Evolutionary conservation across 1,140 invertebrate species (phyloP), one percentile per base, ranked within the genome.

Genomic region (Tribolium madens): DNA sequence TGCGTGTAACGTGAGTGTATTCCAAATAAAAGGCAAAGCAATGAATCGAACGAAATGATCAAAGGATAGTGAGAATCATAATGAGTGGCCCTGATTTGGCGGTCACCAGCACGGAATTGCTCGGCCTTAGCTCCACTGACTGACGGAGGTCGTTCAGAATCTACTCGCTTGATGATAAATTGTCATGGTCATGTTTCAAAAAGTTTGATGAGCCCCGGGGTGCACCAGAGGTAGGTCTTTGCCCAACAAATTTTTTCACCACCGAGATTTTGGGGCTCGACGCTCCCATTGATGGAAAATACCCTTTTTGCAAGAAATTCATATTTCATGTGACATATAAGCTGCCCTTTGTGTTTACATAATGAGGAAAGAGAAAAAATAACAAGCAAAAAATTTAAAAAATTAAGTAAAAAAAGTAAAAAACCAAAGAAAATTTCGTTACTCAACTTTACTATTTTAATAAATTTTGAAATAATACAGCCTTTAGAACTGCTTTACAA

Each of bases 141-240:
- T 72, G 70, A 50, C 70, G 70, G 70, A 72, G 70, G 70, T 72
- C 70, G 70, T 72, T 72, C 70, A 72, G 70, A 52, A 72, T 72
- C 50, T 33, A 72, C 46, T 72, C 50, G 50, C 18, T 71, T 42
- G 36, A 72, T 72, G 70, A 72, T 72, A 72, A 72, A 72, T 72
- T 72, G 50, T 50, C 70, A 72, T 72, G 70, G 46, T 52, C 70
- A 64, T 10, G 57, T 33, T 26, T 57, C 26, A 64, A 64, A 64
- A 64, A 36, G 26, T 64, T 64, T 64, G 57, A 13, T 64, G 26
- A 18, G 57, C 21, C 57, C 12, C 6, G 57, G 26, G 57, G 57
- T 33, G 31, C 26, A 36, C 26, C n/a, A n/a, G 17, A 21, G 53
- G 53, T 18, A 60, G 4, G 53, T 60, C 53, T 60, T 60, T 60